A percentile compares a stretch with the other conserved stretches of the same genome.
phyloP scores from a whole-genome alignment of 2,797 vertebrate genomes.

The Trachurus trachurus region DNA sequence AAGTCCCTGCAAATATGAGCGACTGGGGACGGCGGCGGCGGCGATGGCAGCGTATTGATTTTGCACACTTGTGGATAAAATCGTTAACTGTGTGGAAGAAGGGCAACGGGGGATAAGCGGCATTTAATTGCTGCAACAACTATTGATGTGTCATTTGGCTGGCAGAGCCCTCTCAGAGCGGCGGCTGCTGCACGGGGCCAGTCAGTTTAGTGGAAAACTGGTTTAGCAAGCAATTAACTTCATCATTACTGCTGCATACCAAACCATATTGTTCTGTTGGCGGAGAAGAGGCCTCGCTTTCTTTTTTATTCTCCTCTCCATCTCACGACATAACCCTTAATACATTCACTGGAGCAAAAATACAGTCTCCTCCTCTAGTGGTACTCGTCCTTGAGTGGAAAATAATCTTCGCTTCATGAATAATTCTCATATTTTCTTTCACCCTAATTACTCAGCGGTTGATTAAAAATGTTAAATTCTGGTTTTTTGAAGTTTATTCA shows the following conservation, averaged over 20 bases:
- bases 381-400: neutral
- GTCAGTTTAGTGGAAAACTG: conserved; percentile 52
- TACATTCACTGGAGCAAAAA: neutral
- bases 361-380: neutral
- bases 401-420: neutral
- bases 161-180: conserved; percentile 28
- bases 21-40: neutral
- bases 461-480: neutral
- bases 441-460: neutral
- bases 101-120: conserved; percentile 29
- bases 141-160: conserved; percentile 53
- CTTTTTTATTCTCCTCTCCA: neutral
- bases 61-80: conserved; percentile 57
- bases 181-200: conserved; percentile 15
- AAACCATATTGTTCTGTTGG: conserved; percentile 40
- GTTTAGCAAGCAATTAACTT: conserved; percentile 63
- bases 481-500: neutral
- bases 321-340: neutral
- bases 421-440: neutral
- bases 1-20: conserved; percentile 21
- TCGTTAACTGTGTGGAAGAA: conserved; percentile 37
- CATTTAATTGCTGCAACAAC: conserved; percentile 61
- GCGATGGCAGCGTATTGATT: conserved; percentile 41
- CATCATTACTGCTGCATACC: conserved; percentile 47
- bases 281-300: conserved; percentile 17